A percentile compares a stretch with the other conserved stretches of the same genome.
phyloP scores from a whole-genome alignment of 2,888 invertebrate genomes.

The Agonopterix heracliana region DNA sequence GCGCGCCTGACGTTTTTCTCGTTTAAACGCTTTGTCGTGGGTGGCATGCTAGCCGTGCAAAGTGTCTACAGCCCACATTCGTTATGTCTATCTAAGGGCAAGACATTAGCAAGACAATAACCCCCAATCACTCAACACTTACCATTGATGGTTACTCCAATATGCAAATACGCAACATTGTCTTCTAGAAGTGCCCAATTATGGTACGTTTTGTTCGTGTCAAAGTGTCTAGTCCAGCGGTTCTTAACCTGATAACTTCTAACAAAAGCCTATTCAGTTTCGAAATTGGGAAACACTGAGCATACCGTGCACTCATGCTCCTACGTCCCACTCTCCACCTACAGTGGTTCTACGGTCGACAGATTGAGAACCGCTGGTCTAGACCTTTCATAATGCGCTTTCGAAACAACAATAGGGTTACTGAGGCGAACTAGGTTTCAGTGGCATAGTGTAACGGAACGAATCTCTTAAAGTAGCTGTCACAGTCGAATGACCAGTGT shows the following conservation, averaged over 20 bases:
- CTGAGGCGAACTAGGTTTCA: slow-evolving; percentile 15
- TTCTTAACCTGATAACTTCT: too few relatives aligned
- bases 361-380: too few relatives aligned
- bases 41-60: too few relatives aligned
- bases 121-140: neutral
- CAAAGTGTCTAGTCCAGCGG: slow-evolving; percentile 2
- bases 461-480: slow-evolving; percentile 18
- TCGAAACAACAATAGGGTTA: slow-evolving; percentile 21
- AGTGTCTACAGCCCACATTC: too few relatives aligned
- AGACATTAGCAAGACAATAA: slow-evolving; percentile 2
- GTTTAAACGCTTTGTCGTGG: too few relatives aligned
- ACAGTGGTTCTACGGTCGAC: too few relatives aligned
- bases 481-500: slow-evolving; percentile 21
- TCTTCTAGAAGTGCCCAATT: slow-evolving; percentile 8
- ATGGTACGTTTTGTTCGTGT: slow-evolving; percentile 4
- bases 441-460: slow-evolving; percentile 17
- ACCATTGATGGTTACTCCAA: neutral
- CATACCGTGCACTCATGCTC: too few relatives aligned
- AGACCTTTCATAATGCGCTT: slow-evolving; percentile 23
- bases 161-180: slow-evolving; percentile 13
- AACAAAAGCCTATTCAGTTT: too few relatives aligned
- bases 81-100: neutral
- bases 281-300: too few relatives aligned
- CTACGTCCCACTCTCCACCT: too few relatives aligned
- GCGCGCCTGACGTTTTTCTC: too few relatives aligned